These are phyloP conservation scores for Decapterus maruadsi DNA, from an alignment of 2,797 vertebrate species.

Conservation along the genomic window DNA sequence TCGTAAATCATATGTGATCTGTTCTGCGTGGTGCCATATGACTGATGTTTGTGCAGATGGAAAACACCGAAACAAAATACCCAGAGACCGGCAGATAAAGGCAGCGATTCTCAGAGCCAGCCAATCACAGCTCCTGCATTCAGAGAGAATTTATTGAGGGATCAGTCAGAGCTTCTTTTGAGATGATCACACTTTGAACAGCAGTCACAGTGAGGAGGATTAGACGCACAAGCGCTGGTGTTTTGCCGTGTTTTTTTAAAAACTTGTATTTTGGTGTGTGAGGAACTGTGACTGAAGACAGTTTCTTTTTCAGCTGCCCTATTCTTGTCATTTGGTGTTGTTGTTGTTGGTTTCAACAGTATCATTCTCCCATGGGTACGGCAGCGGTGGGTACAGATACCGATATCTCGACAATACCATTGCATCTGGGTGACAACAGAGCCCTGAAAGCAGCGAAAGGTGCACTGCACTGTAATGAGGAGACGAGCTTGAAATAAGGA, in stretches of 20 bases:
- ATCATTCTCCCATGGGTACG: constrained; percentile 4
- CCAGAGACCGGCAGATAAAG: constrained; percentile 23
- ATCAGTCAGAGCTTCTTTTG: constrained; percentile 46
- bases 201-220: constrained; percentile 36
- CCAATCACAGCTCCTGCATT: constrained; percentile 39
- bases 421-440: constrained; percentile 17
- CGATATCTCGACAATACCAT: background rate
- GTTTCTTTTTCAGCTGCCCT: background rate
- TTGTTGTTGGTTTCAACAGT: background rate
- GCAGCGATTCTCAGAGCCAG: constrained; percentile 17
- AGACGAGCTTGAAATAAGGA: constrained; percentile 27
- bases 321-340: constrained; percentile 22
- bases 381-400: background rate
- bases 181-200: constrained; percentile 39
- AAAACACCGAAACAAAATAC: constrained; percentile 18
- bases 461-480: constrained; percentile 27
- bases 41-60: constrained; percentile 32
- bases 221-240: constrained; percentile 11
- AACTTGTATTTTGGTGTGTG: constrained; percentile 9
- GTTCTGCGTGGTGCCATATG: background rate
- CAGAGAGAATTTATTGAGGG: constrained; percentile 45
- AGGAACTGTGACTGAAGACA: background rate
- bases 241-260: constrained; percentile 22
- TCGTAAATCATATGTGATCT: constrained; percentile 14
- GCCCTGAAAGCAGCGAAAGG: constrained; percentile 1